Conservation (phyloP, 2,888 invertebrate species). For the Hydropsyche betteni region DNA sequence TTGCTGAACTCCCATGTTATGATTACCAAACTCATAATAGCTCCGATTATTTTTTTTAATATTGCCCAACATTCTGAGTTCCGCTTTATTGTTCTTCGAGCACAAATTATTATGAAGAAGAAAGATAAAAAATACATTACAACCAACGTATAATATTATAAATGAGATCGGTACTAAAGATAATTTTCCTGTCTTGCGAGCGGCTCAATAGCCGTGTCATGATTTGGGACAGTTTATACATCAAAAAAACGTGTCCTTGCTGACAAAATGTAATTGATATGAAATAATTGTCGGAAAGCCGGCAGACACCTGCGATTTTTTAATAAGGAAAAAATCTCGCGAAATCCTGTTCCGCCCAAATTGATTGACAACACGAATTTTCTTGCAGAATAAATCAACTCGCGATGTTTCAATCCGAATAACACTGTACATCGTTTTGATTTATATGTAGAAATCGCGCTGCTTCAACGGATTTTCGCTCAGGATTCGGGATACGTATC, state of each 20-base stretch:
- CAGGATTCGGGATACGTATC: background rate
- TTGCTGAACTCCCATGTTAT: background rate
- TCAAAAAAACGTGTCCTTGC: conserved; percentile 34
- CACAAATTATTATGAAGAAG: conserved; percentile 17
- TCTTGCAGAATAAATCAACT: too few relatives aligned
- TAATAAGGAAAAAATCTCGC: conserved; percentile 1
- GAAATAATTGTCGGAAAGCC: conserved; percentile 30
- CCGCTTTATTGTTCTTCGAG: conserved; percentile 35
- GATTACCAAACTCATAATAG: conserved; percentile 39
- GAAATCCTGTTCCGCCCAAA: conserved; percentile 6
- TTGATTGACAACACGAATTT: conserved; percentile 17
- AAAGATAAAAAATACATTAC: background rate
- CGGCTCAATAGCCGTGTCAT: background rate
- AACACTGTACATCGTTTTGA: too few relatives aligned
- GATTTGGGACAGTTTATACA: conserved; percentile 37
- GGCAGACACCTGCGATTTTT: conserved; percentile 23
- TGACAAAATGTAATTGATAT: conserved; percentile 33
- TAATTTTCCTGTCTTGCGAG: conserved; percentile 23
- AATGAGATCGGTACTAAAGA: conserved; percentile 27
- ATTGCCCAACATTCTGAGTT: conserved; percentile 36
- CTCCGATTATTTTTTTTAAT: conserved; percentile 27
- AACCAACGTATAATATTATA: conserved; percentile 16
- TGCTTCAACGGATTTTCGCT: too few relatives aligned
- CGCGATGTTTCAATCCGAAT: too few relatives aligned
- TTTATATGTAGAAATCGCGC: too few relatives aligned